Percentiles rank a stretch among this genome's conserved stretches.
These are phyloP conservation scores for Amiota mariae DNA, from an alignment of 2,888 invertebrate species.

Conservation along the genomic window DNA sequence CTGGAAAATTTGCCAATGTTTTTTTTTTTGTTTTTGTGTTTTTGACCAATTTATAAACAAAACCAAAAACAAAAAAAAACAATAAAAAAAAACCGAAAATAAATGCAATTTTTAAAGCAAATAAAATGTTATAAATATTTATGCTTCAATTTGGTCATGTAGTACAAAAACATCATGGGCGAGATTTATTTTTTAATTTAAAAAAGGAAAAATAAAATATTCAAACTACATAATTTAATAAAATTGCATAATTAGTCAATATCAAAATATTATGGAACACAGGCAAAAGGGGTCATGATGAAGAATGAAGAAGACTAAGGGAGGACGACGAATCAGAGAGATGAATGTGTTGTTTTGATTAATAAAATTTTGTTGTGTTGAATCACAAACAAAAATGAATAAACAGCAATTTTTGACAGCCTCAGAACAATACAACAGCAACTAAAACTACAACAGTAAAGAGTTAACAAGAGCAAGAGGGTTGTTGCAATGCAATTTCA, in stretches of 20 bases:
- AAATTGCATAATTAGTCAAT: slow-evolving; percentile 66
- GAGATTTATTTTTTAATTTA: background rate
- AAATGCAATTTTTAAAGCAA: slow-evolving; percentile 29
- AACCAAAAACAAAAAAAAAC: background rate
- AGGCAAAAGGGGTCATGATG: slow-evolving; percentile 39
- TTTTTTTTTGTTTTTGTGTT: slow-evolving; percentile 42
- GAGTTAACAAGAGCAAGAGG: slow-evolving; percentile 41
- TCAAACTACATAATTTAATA: slow-evolving; percentile 41
- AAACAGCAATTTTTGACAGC: slow-evolving; percentile 58
- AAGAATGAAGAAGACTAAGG: background rate
- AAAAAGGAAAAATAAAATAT: background rate
- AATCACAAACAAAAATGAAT: slow-evolving; percentile 38
- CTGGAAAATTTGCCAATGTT: slow-evolving; percentile 69
- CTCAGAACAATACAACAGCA: slow-evolving; percentile 48
- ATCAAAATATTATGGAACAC: slow-evolving; percentile 48
- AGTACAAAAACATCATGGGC: background rate
- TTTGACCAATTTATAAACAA: slow-evolving; percentile 43
- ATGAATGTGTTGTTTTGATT: slow-evolving; percentile 65
- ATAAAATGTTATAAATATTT: slow-evolving; percentile 14
- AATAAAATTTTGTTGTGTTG: slow-evolving; percentile 54
- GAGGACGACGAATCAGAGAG: slow-evolving; percentile 24
- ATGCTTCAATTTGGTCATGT: background rate
- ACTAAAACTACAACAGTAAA: slow-evolving; percentile 22
- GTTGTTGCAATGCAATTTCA: slow-evolving; percentile 41
- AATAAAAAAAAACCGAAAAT: slow-evolving; percentile 34